phyloP scores from a whole-genome alignment of 2,888 invertebrate species.

The Deilephila porcellus region DNA sequence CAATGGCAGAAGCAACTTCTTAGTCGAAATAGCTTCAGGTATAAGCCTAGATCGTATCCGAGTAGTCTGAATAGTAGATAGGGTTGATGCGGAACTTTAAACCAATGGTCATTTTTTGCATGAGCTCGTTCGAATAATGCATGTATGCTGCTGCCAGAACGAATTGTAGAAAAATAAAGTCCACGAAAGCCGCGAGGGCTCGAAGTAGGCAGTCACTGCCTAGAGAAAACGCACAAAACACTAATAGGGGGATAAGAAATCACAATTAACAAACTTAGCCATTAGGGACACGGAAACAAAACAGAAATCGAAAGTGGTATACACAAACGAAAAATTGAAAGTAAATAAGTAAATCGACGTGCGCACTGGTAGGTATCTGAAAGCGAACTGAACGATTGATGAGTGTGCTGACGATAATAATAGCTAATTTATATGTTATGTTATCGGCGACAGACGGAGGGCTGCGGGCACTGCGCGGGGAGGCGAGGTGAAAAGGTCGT shows the following conservation, averaged over 20 bases:
- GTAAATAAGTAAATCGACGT: constrained; percentile 41
- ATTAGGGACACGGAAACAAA: constrained; percentile 58
- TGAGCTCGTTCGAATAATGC: constrained; percentile 70
- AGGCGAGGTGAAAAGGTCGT: constrained; percentile 65
- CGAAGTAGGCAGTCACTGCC: constrained; percentile 14
- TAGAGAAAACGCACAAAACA: not conserved
- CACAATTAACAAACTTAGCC: constrained; percentile 78
- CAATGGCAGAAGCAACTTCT: constrained; percentile 71
- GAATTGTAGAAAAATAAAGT: constrained; percentile 60
- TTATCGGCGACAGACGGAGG: constrained; percentile 70
- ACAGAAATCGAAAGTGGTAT: constrained; percentile 34
- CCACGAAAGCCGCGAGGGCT: constrained; percentile 33
- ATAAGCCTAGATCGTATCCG: constrained; percentile 85
- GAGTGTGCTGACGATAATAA: constrained; percentile 49
- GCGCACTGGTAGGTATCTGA: constrained; percentile 44
- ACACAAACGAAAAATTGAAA: constrained; percentile 27
- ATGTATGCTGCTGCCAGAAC: constrained; percentile 71
- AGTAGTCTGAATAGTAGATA: constrained; percentile 88
- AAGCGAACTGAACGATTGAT: constrained; percentile 54
- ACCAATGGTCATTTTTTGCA: constrained; percentile 81
- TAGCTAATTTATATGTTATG: constrained; percentile 68
- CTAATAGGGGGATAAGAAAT: constrained; percentile 75
- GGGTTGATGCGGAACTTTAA: constrained; percentile 86
- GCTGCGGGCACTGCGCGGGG: constrained; percentile 55
- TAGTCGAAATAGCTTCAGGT: constrained; percentile 58